These are phyloP conservation scores for Platyscelio sp. DNA, from an alignment of 2,888 invertebrate genomes.

Conservation along the genomic window DNA sequence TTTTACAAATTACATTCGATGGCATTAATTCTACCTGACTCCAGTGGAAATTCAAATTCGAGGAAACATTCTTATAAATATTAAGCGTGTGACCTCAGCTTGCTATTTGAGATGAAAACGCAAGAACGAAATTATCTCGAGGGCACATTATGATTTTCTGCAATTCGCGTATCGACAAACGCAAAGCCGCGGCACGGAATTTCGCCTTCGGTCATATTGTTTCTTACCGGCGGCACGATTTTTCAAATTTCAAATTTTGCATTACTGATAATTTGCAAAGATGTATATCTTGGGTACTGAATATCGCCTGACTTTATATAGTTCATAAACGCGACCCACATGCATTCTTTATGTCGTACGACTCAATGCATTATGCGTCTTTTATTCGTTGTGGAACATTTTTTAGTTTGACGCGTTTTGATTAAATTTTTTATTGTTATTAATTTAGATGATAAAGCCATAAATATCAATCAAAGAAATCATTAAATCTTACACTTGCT, in stretches of 20 bases:
- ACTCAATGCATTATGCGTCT: constrained; percentile 11
- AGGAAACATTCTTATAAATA: constrained; percentile 59
- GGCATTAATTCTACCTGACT: constrained; percentile 26
- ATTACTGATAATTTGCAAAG: constrained; percentile 56
- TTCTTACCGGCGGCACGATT: constrained; percentile 28
- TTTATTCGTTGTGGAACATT: constrained; percentile 33
- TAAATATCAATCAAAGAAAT: too few species aligned
- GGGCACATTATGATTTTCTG: constrained; percentile 49
- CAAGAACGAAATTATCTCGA: constrained; percentile 28
- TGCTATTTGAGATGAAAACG: constrained; percentile 50
- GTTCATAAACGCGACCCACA: constrained; percentile 47
- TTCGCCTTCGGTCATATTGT: constrained; percentile 48
- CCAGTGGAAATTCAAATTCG: constrained; percentile 42
- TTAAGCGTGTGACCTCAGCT: constrained; percentile 52
- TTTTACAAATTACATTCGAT: not conserved
- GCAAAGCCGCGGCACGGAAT: constrained; percentile 31
- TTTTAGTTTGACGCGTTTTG: constrained; percentile 17
- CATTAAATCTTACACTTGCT: too few species aligned
- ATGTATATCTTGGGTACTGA: constrained; percentile 35
- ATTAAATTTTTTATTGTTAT: constrained; percentile 33
- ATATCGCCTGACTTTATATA: constrained; percentile 47
- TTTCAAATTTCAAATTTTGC: constrained; percentile 39
- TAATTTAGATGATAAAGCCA: too few species aligned
- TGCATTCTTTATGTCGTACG: constrained; percentile 44
- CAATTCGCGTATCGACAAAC: constrained; percentile 55